Percentiles rank a stretch among this genome's conserved stretches.
Evolutionary conservation across 53 echinoderm and acorn worm genomes (phyloP).

Genomic region (Henricia sp.): DNA sequence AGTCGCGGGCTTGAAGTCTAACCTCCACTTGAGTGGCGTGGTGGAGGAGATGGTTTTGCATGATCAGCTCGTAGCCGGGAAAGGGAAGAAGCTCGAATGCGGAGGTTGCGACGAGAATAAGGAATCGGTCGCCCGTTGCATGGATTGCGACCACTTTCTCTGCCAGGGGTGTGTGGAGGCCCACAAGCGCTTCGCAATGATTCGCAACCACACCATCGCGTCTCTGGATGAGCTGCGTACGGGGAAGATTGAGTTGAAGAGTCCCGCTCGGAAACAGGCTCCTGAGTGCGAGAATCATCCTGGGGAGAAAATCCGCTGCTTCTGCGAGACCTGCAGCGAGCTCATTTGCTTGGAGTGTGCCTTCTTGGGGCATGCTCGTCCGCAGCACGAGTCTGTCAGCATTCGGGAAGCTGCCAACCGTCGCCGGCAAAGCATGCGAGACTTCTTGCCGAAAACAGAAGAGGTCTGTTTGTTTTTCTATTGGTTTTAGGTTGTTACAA

Average conservation of each 20-base stretch:
- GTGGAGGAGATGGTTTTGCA: constrained; percentile 52
- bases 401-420: constrained; percentile 50
- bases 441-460: constrained; percentile 53
- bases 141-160: constrained; percentile 92
- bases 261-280: constrained; percentile 70
- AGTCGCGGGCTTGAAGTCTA: constrained; percentile 34
- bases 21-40: constrained; percentile 50
- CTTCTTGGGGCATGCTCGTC: constrained; percentile 52
- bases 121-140: constrained; percentile 66
- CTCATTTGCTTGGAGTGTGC: constrained; percentile 89
- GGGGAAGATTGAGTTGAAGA: constrained; percentile 78
- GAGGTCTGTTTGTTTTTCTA: constrained; percentile 40
- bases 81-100: constrained; percentile 56
- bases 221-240: constrained; percentile 70
- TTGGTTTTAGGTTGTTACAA: no score
- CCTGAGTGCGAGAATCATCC: constrained; percentile 81
- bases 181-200: constrained; percentile 89
- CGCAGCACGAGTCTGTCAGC: constrained; percentile 59
- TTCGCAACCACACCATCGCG: constrained; percentile 88
- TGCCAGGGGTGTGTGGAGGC: constrained; percentile 90
- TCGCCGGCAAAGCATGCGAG: constrained; percentile 49
- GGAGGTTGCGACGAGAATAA: constrained; percentile 57
- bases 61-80: constrained; percentile 37
- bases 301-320: constrained; percentile 82
- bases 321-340: constrained; percentile 90